phyloP scores from a whole-genome alignment of 2,888 invertebrate genomes.

The Tolmerus cingulatus region DNA sequence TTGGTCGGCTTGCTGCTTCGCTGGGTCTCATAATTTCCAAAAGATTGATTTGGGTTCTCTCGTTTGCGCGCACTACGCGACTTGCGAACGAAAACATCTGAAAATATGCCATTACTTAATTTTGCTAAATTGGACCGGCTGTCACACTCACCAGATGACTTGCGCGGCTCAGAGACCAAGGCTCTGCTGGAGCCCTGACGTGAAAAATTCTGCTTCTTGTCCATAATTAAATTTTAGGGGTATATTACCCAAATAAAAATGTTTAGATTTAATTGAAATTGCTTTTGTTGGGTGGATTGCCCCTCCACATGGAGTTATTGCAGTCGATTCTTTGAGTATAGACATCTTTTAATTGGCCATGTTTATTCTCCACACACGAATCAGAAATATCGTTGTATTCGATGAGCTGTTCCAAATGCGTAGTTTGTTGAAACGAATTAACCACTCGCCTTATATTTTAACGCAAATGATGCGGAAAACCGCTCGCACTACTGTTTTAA shows the following conservation, averaged over 20 bases:
- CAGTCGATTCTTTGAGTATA: slow-evolving; percentile 58
- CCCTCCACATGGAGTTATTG: slow-evolving; percentile 63
- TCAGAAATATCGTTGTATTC: slow-evolving; percentile 3
- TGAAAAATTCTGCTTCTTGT: slow-evolving; percentile 77
- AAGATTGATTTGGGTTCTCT: slow-evolving; percentile 63
- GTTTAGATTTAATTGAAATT: slow-evolving; percentile 47
- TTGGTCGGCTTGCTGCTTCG: slow-evolving; percentile 69
- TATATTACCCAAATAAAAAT: background rate
- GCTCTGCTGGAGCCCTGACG: slow-evolving; percentile 76
- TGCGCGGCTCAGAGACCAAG: slow-evolving; percentile 77
- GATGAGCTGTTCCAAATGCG: slow-evolving; percentile 1
- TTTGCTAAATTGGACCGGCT: slow-evolving; percentile 42
- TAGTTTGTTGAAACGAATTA: background rate
- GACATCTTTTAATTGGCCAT: slow-evolving; percentile 64
- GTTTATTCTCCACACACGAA: slow-evolving; percentile 54
- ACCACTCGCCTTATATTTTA: background rate
- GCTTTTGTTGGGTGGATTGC: slow-evolving; percentile 54
- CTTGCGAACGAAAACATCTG: slow-evolving; percentile 38
- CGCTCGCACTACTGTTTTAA: background rate
- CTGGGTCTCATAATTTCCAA: slow-evolving; percentile 71
- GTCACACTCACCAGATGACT: slow-evolving; percentile 71
- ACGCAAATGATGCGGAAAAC: background rate
- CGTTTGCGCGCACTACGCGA: slow-evolving; percentile 58
- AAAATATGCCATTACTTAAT: background rate
- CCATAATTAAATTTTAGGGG: slow-evolving; percentile 65